phyloP scores from a whole-genome alignment of 1,140 invertebrate genomes.

The Ectropis grisescens region DNA sequence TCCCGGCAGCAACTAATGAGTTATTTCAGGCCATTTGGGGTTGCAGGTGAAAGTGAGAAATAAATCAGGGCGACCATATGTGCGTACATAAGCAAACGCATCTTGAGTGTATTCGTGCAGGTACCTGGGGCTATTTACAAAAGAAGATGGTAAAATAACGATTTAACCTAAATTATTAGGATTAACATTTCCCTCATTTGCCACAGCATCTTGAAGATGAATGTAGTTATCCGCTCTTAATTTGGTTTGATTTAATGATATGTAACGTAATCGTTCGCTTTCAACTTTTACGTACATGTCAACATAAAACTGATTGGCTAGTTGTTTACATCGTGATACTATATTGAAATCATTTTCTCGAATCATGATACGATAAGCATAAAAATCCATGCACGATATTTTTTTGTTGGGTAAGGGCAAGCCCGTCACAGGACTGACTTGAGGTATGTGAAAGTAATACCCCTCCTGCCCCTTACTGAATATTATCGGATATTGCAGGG shows the following conservation, averaged over 20 bases:
- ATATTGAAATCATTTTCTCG: slow-evolving; percentile 7
- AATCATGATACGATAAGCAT: slow-evolving; percentile 39
- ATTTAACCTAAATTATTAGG: background rate
- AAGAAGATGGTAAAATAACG: slow-evolving; percentile 4
- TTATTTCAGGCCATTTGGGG: slow-evolving; percentile 7
- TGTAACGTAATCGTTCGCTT: background rate
- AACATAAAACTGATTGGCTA: slow-evolving; percentile 4
- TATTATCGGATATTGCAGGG: slow-evolving; percentile 36
- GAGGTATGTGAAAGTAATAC: slow-evolving; percentile 28
- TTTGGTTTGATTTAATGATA: slow-evolving; percentile 1
- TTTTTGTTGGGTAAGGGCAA: slow-evolving; percentile 23
- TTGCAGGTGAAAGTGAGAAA: slow-evolving; percentile 12
- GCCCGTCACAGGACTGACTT: slow-evolving; percentile 7
- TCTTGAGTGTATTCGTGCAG: slow-evolving; percentile 2
- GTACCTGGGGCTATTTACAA: background rate
- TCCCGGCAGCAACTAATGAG: slow-evolving; percentile 2
- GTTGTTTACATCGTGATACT: slow-evolving; percentile 3
- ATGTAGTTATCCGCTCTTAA: slow-evolving; percentile 1
- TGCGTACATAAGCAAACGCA: slow-evolving; percentile 1
- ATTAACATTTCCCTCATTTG: slow-evolving; percentile 2
- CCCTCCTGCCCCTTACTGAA: slow-evolving; percentile 44
- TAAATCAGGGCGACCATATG: slow-evolving; percentile 1
- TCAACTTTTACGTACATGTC: slow-evolving; percentile 2
- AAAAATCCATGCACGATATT: slow-evolving; percentile 46
- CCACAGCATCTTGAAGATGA: slow-evolving; percentile 7